Evolutionary conservation across 2,113 vertebrate genomes (phyloP).

Genomic region (Neogale vison): DNA sequence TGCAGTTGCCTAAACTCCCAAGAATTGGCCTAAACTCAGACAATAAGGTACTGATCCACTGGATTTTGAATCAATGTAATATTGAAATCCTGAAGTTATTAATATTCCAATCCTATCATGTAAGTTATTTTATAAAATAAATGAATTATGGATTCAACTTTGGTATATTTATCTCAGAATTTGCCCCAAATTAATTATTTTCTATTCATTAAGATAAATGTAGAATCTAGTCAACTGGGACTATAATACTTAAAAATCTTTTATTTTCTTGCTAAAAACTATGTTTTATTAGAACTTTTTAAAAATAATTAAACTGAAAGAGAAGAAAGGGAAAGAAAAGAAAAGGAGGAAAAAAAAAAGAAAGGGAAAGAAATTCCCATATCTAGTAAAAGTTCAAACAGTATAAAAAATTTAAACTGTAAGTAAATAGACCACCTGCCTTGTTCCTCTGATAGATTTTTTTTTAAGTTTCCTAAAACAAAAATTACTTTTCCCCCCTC

Average conservation of each 20-base stretch:
- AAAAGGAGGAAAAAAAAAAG: background rate
- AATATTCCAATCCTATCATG: background rate
- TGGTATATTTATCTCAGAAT: background rate
- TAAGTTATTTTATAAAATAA: constrained; percentile 21
- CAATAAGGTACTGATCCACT: background rate
- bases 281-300: background rate
- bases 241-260: background rate
- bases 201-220: constrained; percentile 27
- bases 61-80: background rate
- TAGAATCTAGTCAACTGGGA: background rate
- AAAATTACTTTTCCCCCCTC: background rate
- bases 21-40: background rate
- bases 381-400: background rate
- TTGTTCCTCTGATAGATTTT: background rate
- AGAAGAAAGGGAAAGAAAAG: background rate
- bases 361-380: background rate
- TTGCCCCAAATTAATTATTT: background rate
- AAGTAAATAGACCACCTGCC: background rate
- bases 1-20: background rate
- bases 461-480: background rate
- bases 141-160: background rate
- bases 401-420: background rate
- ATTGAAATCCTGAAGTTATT: background rate
- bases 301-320: background rate
- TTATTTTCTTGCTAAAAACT: background rate